phyloP scores from a whole-genome alignment of 2,888 invertebrate genomes.

The Phalangium opilio region DNA sequence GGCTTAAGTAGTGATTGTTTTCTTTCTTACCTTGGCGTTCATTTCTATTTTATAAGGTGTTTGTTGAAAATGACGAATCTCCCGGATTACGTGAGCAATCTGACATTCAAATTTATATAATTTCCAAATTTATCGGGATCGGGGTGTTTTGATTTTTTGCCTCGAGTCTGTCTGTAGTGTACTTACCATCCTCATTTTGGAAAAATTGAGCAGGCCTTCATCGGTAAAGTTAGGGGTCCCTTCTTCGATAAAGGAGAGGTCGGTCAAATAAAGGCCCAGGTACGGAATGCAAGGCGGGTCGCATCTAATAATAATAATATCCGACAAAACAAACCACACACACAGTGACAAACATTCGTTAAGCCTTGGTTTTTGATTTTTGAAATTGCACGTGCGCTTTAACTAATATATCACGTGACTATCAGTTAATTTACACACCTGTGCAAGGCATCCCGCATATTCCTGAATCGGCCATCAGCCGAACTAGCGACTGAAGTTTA shows the following conservation, averaged over 20 bases:
- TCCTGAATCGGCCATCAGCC: conserved; percentile 72
- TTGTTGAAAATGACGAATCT: conserved; percentile 78
- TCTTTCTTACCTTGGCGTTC: conserved; percentile 54
- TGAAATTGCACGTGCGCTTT: too few relatives aligned
- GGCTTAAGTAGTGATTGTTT: too few relatives aligned
- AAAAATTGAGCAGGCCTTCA: conserved; percentile 74
- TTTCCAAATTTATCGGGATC: too few relatives aligned
- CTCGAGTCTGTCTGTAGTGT: too few relatives aligned
- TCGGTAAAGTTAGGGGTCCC: conserved; percentile 80
- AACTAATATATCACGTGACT: too few relatives aligned
- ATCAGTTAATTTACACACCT: too few relatives aligned
- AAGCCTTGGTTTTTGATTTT: too few relatives aligned
- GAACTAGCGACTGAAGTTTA: conserved; percentile 71
- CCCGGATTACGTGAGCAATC: conserved; percentile 83
- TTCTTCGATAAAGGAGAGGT: conserved; percentile 82
- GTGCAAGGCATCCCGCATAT: conserved; percentile 69
- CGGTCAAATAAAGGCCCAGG: conserved; percentile 74
- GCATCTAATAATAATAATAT: conserved; percentile 39
- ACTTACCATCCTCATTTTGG: conserved; percentile 82
- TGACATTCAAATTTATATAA: conserved; percentile 33
- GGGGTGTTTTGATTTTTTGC: too few relatives aligned
- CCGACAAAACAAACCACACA: too few relatives aligned
- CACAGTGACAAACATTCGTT: too few relatives aligned
- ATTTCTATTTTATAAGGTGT: conserved; percentile 80
- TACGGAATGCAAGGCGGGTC: conserved; percentile 78